Evolutionary conservation across 2,797 vertebrate species (phyloP), one percentile per base, ranked within the genome.

Genomic region (Eptatretus atami): DNA sequence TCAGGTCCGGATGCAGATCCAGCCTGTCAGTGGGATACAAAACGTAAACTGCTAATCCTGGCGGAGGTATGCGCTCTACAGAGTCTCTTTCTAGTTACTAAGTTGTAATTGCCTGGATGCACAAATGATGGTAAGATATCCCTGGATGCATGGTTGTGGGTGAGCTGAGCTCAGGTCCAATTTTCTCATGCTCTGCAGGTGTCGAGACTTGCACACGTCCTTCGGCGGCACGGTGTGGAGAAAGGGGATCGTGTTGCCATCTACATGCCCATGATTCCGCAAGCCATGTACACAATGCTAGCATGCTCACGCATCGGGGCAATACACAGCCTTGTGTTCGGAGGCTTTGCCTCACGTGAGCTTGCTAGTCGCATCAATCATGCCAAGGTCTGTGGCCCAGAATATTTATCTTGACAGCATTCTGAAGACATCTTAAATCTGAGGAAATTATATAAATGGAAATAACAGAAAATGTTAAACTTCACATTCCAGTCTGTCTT

Each of bases 211-310:
- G 90, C 90, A n/a, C 81, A 82, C 65, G 83, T 95, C 63, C 69
- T 98, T 68, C 78, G 78, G 69, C 86, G 75, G 66, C 73, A 84
- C 11, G 84, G 84, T 1, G 78, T 98, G 52, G 72, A 67, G 67
- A 85, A 77, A 67, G 85, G 85, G 15, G 86, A 96, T 66, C 74
- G 83, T 53, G 86, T 98, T 19, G 81, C 93, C 65, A 93, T 98
- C 73, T 98, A 96, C 72, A 96, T 98, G 90, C 87, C 92, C 53
- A 93, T 93, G 92, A 82, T 98, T 67, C 92, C 90, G 0, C 80
- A 98, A 74, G 86, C 90, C 10, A 81, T 95, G 73, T 80, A 82
- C 67, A 74, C 82, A 67, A 96, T 95, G 92, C 69, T 98, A 73
- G 86, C 92, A 1, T 96, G 88, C 65, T 82, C 88, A 1, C 78